Evolutionary conservation across 2,797 vertebrate species (phyloP), one percentile per base, ranked within the genome.

Genomic region (Zenarchopterus dispar): DNA sequence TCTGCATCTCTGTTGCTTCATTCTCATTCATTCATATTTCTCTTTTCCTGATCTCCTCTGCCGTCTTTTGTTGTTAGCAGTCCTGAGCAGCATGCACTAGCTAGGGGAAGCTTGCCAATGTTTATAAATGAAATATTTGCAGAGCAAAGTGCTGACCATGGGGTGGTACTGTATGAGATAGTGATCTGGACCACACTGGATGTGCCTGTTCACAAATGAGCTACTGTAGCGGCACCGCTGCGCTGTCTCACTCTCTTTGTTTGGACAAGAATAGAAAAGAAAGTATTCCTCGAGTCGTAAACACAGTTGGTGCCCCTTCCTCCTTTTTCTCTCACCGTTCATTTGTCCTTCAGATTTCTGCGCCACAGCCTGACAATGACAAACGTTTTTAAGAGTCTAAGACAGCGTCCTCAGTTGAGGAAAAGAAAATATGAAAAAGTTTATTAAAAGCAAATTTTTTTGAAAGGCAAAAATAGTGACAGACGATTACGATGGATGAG

Each of bases 111-210:
- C 72, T 74, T 72, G 50, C 41, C 2, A 5, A 17, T 91, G 88
- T 91, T 90, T 91, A 88, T 53, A 84, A 69, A 84, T 71, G 61
- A 73, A 56, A 80, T 88, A 69, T 80, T 73, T 89, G 57, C 36
- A 57, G 64, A 73, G 80, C 71, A 65, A 62, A 83, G 66, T 31
- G 13, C 76, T 67, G 73, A 56, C 63, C 60, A 64, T 62, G 55
- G 82, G 75, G 67, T 84, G 86, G 84, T 80, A 85, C 82, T 78
- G 57, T 84, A 67, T 47, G 41, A 55, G 84, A 91, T 88, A 78
- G 66, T 88, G 87, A 90, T 91, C 87, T 67, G 72, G 90, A 89
- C 90, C 87, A 89, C 89, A 90, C 84, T 60, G 75, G 75, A 51
- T 55, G 82, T 74, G 74, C 67, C 62, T 70, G 77, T 18, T 73